Evolutionary conservation across 1,140 invertebrate species (phyloP).

Genomic region (Oncopodura yosiiana): DNA sequence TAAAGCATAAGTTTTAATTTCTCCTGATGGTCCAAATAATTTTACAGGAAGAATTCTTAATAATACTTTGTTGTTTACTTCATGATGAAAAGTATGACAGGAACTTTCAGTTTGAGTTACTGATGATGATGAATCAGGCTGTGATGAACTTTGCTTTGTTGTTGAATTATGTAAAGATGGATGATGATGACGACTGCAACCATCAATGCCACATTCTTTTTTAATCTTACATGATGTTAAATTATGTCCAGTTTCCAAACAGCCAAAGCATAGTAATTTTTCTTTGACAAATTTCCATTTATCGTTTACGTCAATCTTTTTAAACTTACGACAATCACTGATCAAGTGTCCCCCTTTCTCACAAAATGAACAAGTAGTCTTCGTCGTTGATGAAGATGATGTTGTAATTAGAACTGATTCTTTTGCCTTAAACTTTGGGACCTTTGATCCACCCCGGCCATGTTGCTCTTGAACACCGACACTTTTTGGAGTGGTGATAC

Average conservation of each 20-base stretch:
- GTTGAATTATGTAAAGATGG: neutral
- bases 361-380: neutral
- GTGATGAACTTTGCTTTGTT: neutral
- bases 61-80: neutral
- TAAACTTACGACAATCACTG: neutral
- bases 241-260: neutral
- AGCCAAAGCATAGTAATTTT: slow-evolving; percentile 7
- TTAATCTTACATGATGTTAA: neutral
- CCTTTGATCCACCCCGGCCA: neutral
- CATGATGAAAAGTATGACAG: neutral
- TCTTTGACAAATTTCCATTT: slow-evolving; percentile 10
- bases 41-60: slow-evolving; percentile 7
- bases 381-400: neutral
- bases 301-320: neutral
- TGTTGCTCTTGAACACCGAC: neutral
- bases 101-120: neutral
- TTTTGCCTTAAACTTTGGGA: neutral
- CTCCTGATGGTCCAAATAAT: slow-evolving; percentile 1
- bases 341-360: neutral
- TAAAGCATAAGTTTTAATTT: neutral
- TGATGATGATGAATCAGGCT: neutral
- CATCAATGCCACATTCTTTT: slow-evolving; percentile 5
- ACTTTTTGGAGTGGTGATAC: no score
- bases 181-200: slow-evolving; percentile 5
- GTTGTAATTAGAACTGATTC: neutral